Conservation (phyloP, 2,113 vertebrate species). For the Gopherus evgoodei region DNA sequence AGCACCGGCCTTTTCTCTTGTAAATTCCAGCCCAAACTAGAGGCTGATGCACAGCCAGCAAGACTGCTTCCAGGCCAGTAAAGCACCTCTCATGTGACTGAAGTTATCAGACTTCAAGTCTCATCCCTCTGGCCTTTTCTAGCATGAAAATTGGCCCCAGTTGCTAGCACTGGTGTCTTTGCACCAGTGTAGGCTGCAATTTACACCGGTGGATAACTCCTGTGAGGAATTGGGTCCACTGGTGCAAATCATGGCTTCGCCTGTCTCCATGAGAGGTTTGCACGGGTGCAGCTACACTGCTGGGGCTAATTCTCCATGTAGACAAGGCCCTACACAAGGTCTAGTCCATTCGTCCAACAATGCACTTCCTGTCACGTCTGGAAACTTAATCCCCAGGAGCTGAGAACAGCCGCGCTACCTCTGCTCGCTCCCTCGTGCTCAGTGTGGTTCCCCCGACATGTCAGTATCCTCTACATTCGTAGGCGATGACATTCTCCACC, state of each 20-base stretch:
- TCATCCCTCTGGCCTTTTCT: background rate
- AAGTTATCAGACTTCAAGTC: background rate
- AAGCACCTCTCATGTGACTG: too few species aligned
- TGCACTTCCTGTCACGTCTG: background rate
- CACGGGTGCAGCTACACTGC: background rate
- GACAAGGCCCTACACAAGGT: background rate
- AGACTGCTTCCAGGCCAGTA: too few species aligned
- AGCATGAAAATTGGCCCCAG: background rate
- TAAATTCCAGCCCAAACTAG: background rate
- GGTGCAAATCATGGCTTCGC: background rate
- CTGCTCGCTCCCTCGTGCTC: background rate
- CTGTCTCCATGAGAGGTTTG: background rate
- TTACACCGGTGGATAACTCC: background rate
- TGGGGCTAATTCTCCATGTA: background rate
- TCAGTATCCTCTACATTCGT: rapidly evolving
- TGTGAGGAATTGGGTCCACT: background rate
- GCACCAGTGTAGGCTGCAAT: background rate
- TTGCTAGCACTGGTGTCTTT: background rate
- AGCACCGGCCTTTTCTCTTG: too few species aligned
- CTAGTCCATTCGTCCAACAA: background rate
- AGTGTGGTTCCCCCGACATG: background rate
- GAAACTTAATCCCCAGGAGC: background rate
- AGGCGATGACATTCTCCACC: background rate
- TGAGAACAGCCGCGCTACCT: background rate
- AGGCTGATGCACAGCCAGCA: background rate